Conservation (phyloP, 2,113 vertebrate genomes). For the Rhodinocichla rosea region DNA sequence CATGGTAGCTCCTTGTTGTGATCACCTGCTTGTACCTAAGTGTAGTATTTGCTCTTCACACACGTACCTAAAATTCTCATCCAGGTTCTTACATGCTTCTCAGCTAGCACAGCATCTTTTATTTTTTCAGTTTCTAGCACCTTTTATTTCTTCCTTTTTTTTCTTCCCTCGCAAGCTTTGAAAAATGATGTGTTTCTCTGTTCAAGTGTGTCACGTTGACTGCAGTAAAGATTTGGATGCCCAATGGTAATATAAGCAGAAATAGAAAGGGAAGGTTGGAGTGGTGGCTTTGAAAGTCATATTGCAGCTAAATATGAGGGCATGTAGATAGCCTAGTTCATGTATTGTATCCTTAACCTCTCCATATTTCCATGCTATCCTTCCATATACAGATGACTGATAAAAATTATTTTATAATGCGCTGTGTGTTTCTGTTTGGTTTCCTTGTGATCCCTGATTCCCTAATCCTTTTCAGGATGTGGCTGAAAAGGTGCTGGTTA, state of each 20-base stretch:
- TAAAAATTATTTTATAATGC: not conserved
- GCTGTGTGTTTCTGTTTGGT: not conserved
- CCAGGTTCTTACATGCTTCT: not conserved
- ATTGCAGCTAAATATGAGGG: not conserved
- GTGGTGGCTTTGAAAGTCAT: not conserved
- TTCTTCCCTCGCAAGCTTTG: not conserved
- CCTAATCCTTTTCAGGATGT: rapidly evolving
- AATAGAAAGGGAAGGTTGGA: not conserved
- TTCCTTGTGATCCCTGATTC: not conserved
- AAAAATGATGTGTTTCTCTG: not conserved
- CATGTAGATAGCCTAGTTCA: not conserved
- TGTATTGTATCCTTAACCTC: not conserved
- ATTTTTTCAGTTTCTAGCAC: no score
- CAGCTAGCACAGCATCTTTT: not conserved
- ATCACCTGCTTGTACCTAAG: not conserved
- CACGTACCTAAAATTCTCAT: not conserved
- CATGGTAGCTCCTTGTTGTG: not conserved
- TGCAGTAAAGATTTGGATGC: not conserved
- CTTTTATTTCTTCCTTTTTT: not conserved
- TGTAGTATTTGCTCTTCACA: not conserved
- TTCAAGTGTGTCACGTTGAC: not conserved
- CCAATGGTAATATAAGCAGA: not conserved
- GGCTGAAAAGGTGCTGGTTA: not conserved
- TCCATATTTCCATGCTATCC: not conserved
- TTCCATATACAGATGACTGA: not conserved